Evolutionary conservation across 1,140 invertebrate genomes (phyloP), one percentile per base, ranked within the genome.

Genomic region (Zaprionus gabonicus): DNA sequence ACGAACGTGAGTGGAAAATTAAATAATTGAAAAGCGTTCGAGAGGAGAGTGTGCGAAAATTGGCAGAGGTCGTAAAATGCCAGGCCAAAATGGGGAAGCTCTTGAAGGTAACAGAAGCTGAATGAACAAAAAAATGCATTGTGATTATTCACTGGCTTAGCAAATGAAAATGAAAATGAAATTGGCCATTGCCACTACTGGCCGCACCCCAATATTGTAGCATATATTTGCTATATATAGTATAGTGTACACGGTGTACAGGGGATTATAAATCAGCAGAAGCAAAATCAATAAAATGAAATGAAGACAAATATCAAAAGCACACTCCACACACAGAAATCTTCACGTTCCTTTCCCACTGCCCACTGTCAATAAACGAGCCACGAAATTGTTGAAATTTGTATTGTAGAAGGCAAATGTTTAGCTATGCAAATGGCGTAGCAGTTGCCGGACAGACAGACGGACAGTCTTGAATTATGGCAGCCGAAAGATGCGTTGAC

Each of bases 111-210:
- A 63, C 64, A 81, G 2, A 66, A 66, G 23, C 0, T 25, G 13
- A 53, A 6, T 13, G 31, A 34, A 10, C 1, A 38, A 55, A 73
- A 56, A 73, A 84, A 73, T 88, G 84, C 84, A 90, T 90, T 88
- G 85, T 90, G 84, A 88, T 88, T 88, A 88, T 79, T 88, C 84
- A 88, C 76, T 88, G 81, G 78, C 84, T 84, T 79, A 57, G 85
- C 78, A 90, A 88, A 88, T 88, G 84, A 88, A 88, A 87, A 87
- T 87, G 84, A 87, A 87, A 88, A 76, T 71, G 85, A 88, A 88
- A 90, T 88, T 88, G 81, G 62, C 81, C 81, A 78, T 78, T 49
- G 46, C 5, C 36, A 38, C 13, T 38, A 13, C 34, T 88, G 84
- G 82, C 70, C 83, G 70, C 80, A 69, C 69, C 44, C 51, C 38